Conservation (phyloP, 64 coral and sea anemone genomes). For the Montipora capricornis region DNA sequence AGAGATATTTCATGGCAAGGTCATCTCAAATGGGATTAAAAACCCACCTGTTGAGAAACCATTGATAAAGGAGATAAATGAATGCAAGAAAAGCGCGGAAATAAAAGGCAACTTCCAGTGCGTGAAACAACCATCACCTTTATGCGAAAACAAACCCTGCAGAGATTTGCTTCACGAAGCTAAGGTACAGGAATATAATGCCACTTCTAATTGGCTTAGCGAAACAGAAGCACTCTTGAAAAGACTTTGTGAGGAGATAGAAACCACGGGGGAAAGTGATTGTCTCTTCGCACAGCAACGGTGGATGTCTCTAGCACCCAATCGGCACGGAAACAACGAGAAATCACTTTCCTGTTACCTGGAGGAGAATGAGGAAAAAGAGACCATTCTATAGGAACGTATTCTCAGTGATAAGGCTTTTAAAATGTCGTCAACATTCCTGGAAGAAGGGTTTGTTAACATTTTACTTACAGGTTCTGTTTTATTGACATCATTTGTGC, state of each 20-base stretch:
- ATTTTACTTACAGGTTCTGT: neutral
- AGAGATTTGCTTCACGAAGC: neutral
- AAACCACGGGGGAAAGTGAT: slow-evolving; percentile 1
- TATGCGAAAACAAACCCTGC: neutral
- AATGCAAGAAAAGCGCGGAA: neutral
- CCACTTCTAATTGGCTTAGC: slow-evolving; percentile 7
- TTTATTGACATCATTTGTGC: neutral
- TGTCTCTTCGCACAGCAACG: neutral
- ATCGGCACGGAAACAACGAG: neutral
- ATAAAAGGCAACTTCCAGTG: neutral
- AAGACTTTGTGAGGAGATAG: slow-evolving; percentile 15
- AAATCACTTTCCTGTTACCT: neutral
- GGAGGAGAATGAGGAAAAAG: neutral
- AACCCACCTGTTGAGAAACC: neutral
- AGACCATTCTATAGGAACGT: slow-evolving; percentile 26
- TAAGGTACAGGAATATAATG: neutral
- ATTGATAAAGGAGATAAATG: neutral
- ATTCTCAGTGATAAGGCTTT: neutral
- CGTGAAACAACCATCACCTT: neutral
- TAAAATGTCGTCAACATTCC: neutral
- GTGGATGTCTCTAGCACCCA: neutral
- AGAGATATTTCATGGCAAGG: neutral
- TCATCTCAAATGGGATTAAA: slow-evolving; percentile 1
- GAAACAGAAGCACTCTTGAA: slow-evolving; percentile 45
- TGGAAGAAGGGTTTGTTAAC: neutral